Base-by-base conservation (phyloP, 2,797 vertebrate species). In the Dendrocincla fuliginosa region DNA sequence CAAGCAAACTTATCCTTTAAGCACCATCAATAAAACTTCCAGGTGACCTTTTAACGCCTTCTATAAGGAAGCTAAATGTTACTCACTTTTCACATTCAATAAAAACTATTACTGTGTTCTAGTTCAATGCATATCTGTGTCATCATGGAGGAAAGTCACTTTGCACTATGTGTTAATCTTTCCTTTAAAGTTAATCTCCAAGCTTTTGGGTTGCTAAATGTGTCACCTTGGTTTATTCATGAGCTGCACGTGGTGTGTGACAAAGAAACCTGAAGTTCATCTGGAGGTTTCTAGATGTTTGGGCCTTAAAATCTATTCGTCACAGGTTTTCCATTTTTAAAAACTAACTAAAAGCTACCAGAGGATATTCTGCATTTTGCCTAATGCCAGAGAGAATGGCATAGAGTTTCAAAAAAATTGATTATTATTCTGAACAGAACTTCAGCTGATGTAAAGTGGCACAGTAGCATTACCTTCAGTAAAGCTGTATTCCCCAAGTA, bases 21-120 rank as follows among this genome's bases (percentile, higher is more conserved):
- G 11, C 28, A 68, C 23, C 12, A 93, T 61, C 50, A 82, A 76
- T 85, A 88, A 86, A 92, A 86, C 47, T 95, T 90, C 33, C 53
- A 87, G 7, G 33, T 96, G 70, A 88, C 89, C 50, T 97, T 97
- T 97, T 76, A 49, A 92, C 12, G 2, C 79, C 41, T 91, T 93
- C 76, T 50, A 73, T 81, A 89, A 50, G 28, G 67, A 91, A 88
- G 44, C n/a, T 81, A 90, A 96, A 96, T 52, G 59, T 84, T 89
- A 92, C 52, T 95, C n/a, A 6, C 49, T 95, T 96, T 97, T 95
- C 79, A 90, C 84, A 87, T 91, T 95, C 93, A 95, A 52, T 95
- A 96, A 97, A 93, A 97, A 71, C 60, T 84, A 79, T 87, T 74
- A 91, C 69, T 93, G 7, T 87, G 49, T 94, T 97, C 96, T 96